Percentiles rank a stretch among this genome's conserved stretches.
phyloP scores from a whole-genome alignment of 2,888 invertebrate genomes.

The Polydrusus cervinus region DNA sequence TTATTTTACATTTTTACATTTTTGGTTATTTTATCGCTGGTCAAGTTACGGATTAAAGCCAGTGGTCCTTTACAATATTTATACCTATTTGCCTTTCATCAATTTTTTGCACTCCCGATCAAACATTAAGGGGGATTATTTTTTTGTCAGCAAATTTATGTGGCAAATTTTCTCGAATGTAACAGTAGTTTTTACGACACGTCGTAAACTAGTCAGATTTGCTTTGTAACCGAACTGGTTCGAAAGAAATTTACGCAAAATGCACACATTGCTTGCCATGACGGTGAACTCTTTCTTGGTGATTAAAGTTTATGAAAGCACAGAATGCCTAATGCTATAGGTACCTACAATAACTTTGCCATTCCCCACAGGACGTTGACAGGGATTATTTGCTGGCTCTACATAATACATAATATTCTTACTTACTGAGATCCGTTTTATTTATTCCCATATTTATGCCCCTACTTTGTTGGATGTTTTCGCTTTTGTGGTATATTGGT shows the following conservation, averaged over 20 bases:
- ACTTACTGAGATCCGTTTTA: slow-evolving; percentile 19
- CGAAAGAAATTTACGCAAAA: slow-evolving; percentile 46
- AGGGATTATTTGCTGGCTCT: slow-evolving; percentile 31
- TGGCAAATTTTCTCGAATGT: slow-evolving; percentile 11
- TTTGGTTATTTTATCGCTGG: too few species aligned
- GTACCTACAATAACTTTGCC: slow-evolving; percentile 46
- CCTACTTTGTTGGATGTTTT: slow-evolving; percentile 28
- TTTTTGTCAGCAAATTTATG: slow-evolving; percentile 25
- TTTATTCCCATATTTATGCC: slow-evolving; percentile 32
- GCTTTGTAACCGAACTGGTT: slow-evolving; percentile 33
- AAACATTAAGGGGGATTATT: slow-evolving; percentile 7
- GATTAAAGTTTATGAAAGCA: slow-evolving; percentile 49
- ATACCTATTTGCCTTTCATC: background rate
- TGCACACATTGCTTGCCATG: slow-evolving; percentile 36
- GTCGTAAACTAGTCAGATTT: slow-evolving; percentile 33
- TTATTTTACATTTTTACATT: too few species aligned
- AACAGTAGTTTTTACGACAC: slow-evolving; percentile 30
- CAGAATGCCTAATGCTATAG: slow-evolving; percentile 40
- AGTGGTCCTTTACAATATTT: too few species aligned
- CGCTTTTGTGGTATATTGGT: slow-evolving; percentile 30
- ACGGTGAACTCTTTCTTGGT: slow-evolving; percentile 40
- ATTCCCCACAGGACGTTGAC: slow-evolving; percentile 38
- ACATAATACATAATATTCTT: slow-evolving; percentile 8
- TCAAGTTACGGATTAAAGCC: too few species aligned
- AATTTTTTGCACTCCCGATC: background rate